Evolutionary conservation across 2,888 invertebrate genomes (phyloP).

Genomic region (Ophonus ardosiacus): DNA sequence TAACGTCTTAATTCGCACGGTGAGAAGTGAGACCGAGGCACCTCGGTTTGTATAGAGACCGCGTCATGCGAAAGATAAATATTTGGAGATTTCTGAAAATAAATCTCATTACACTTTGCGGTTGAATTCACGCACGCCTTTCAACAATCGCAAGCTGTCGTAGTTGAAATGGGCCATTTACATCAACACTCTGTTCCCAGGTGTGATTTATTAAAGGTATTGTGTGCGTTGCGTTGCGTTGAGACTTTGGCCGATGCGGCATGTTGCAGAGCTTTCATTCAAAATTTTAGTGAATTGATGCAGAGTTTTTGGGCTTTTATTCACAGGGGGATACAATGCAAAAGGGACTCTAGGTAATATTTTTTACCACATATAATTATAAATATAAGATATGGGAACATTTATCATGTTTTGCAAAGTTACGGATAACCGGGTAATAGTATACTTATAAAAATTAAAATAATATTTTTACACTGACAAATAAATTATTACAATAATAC

Average conservation of each 20-base stretch:
- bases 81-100: conserved; percentile 70
- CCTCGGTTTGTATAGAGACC: conserved; percentile 22
- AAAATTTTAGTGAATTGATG: conserved; percentile 3
- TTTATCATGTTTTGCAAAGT: conserved; percentile 1
- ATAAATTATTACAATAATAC: no score
- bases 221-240: conserved; percentile 11
- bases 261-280: conserved; percentile 59
- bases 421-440: neutral
- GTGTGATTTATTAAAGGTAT: conserved; percentile 59
- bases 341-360: neutral
- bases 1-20: conserved; percentile 62
- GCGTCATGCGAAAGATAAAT: conserved; percentile 69
- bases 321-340: neutral
- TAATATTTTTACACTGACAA: no score
- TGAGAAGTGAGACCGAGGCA: neutral
- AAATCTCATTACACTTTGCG: conserved; percentile 71
- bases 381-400: neutral
- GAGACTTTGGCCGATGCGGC: conserved; percentile 44
- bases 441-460: no score
- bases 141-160: conserved; percentile 64
- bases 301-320: neutral
- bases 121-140: conserved; percentile 70
- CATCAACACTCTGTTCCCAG: conserved; percentile 53
- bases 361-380: neutral
- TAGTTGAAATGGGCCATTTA: conserved; percentile 57